Conservation (phyloP, 2,888 invertebrate genomes). For the Erpobdella octoculata region DNA sequence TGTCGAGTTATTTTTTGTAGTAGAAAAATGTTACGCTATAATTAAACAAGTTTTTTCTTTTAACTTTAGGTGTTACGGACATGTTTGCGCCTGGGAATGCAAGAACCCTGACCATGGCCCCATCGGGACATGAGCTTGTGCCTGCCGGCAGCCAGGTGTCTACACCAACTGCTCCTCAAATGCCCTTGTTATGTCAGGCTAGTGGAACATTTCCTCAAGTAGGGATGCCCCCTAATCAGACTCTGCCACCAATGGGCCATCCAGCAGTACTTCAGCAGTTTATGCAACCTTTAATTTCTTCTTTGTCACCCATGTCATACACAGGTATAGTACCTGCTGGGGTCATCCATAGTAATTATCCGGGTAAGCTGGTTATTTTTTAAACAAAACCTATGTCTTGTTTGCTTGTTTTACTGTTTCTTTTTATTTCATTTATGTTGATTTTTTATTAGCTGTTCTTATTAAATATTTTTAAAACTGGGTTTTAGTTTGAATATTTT, state of each 20-base stretch:
- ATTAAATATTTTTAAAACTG: too few relatives aligned
- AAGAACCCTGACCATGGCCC: too few relatives aligned
- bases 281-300: neutral
- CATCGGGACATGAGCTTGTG: neutral
- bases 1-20: too few relatives aligned
- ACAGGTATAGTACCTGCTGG: neutral
- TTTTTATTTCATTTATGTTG: too few relatives aligned
- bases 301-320: neutral
- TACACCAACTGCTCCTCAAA: neutral
- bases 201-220: neutral
- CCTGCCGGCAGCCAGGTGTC: neutral
- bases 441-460: too few relatives aligned
- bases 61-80: too few relatives aligned
- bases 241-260: neutral
- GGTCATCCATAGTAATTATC: too few relatives aligned
- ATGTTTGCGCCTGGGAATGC: too few relatives aligned
- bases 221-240: neutral
- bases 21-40: too few relatives aligned
- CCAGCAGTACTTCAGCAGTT: conserved; percentile 2
- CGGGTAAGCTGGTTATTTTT: too few relatives aligned
- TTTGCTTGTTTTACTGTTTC: neutral
- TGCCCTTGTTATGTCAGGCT: neutral
- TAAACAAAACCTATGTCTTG: neutral
- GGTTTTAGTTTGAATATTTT: too few relatives aligned
- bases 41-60: too few relatives aligned